These are phyloP conservation scores for Chironomus tentans DNA, from an alignment of 2,888 invertebrate genomes.

Conservation along the genomic window DNA sequence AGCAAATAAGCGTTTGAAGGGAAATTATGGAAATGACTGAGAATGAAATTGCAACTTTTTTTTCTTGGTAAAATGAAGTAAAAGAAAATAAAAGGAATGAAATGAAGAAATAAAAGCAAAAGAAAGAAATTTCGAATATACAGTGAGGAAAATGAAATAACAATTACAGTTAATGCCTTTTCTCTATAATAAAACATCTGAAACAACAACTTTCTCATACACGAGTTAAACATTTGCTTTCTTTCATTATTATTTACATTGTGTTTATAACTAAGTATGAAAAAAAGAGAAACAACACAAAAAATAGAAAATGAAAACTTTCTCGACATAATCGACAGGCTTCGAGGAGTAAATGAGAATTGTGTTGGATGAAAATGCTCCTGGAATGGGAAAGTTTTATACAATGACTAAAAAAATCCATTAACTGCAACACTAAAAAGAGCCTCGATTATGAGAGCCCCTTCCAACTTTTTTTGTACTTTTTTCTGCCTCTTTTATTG, in stretches of 20 bases:
- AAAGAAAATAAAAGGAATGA: neutral
- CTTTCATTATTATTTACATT: neutral
- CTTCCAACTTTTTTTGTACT: neutral
- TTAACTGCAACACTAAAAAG: slow-evolving; percentile 18
- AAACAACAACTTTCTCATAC: slow-evolving; percentile 18
- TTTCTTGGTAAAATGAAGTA: neutral
- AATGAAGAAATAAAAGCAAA: neutral
- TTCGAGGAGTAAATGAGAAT: neutral
- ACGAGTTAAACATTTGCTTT: neutral
- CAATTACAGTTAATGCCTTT: slow-evolving; percentile 23
- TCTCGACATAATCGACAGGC: slow-evolving; percentile 3
- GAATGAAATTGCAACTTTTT: slow-evolving; percentile 24
- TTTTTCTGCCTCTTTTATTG: neutral
- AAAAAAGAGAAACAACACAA: neutral
- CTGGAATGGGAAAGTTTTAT: neutral
- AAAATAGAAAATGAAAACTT: slow-evolving; percentile 3
- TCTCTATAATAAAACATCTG: slow-evolving; percentile 17
- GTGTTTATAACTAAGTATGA: neutral
- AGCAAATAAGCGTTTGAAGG: neutral
- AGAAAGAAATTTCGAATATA: neutral
- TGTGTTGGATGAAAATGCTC: neutral
- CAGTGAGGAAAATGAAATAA: slow-evolving; percentile 20
- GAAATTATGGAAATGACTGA: slow-evolving; percentile 20
- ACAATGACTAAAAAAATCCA: slow-evolving; percentile 18
- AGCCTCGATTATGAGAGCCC: neutral